Evolutionary conservation across 2,113 vertebrate genomes (phyloP).

Genomic region (Illadopsis cleaveri): DNA sequence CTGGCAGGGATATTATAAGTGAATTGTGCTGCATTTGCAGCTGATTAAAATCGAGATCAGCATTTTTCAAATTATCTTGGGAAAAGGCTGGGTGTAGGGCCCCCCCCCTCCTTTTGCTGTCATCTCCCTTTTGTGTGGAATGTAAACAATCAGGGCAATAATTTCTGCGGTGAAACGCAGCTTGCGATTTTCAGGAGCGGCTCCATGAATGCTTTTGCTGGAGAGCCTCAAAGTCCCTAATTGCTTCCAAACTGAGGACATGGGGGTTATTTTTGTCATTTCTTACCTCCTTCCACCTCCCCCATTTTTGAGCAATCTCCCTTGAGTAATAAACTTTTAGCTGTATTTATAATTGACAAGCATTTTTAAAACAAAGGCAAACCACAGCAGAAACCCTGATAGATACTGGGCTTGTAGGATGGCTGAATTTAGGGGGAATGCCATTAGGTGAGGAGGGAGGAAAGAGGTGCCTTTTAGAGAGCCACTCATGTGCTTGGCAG

Average conservation of each 20-base stretch:
- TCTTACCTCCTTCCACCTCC: not conserved
- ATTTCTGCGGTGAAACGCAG: not conserved
- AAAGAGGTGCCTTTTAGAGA: not conserved
- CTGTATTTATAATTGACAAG: conserved; percentile 16
- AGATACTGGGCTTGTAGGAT: not conserved
- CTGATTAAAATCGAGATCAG: conserved; percentile 66
- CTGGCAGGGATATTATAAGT: conserved; percentile 55
- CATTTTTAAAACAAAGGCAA: conserved; percentile 37
- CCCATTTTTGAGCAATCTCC: not conserved
- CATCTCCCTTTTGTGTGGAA: conserved; percentile 45
- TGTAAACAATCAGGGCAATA: conserved; percentile 52
- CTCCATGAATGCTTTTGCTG: not conserved
- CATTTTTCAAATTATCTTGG: conserved; percentile 68
- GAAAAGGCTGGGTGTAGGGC: conserved; percentile 23
- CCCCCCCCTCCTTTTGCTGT: conserved; percentile 7
- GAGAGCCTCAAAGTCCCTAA: not conserved
- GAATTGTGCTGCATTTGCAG: conserved; percentile 71
- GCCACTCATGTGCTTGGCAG: not conserved
- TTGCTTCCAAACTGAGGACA: not conserved
- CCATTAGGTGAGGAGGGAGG: not conserved
- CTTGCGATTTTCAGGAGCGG: not conserved
- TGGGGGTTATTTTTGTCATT: not conserved
- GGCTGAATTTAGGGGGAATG: not conserved
- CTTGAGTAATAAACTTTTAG: not conserved
- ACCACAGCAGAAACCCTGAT: conserved; percentile 13